Evolutionary conservation across 2,888 invertebrate species (phyloP).

Genomic region (Sthenelais limicola): DNA sequence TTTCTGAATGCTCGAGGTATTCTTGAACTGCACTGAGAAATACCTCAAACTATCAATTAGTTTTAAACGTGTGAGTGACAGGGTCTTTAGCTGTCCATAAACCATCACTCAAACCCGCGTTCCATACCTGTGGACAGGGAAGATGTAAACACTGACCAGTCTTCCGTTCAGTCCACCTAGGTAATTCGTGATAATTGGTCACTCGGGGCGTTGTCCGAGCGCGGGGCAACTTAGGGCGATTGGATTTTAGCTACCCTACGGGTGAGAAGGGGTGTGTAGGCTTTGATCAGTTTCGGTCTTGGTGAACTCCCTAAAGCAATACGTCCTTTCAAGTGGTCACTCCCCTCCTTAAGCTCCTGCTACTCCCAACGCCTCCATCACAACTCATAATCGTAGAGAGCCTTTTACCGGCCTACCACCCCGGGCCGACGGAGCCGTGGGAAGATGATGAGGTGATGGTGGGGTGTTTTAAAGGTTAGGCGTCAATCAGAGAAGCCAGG

Average conservation of each 20-base stretch:
- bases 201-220: not conserved
- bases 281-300: not conserved
- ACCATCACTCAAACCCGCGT: too few relatives aligned
- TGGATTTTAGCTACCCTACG: too few relatives aligned
- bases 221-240: too few relatives aligned
- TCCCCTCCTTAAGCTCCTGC: not conserved
- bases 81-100: too few relatives aligned
- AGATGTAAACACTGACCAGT: too few relatives aligned
- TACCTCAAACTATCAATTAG: too few relatives aligned
- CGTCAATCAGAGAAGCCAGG: not conserved
- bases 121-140: too few relatives aligned
- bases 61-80: too few relatives aligned
- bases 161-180: too few relatives aligned
- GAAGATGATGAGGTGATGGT: constrained; percentile 14
- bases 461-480: constrained; percentile 4
- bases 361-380: not conserved
- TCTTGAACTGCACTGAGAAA: too few relatives aligned
- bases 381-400: constrained; percentile 4
- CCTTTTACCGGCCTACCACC: not conserved
- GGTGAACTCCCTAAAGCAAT: too few relatives aligned
- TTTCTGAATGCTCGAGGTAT: too few relatives aligned
- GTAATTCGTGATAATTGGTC: constrained; percentile 13
- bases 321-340: not conserved
- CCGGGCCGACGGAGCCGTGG: not conserved
- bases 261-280: not conserved